Evolutionary conservation across 2,113 vertebrate genomes (phyloP).

Genomic region (Ceratotherium simum): DNA sequence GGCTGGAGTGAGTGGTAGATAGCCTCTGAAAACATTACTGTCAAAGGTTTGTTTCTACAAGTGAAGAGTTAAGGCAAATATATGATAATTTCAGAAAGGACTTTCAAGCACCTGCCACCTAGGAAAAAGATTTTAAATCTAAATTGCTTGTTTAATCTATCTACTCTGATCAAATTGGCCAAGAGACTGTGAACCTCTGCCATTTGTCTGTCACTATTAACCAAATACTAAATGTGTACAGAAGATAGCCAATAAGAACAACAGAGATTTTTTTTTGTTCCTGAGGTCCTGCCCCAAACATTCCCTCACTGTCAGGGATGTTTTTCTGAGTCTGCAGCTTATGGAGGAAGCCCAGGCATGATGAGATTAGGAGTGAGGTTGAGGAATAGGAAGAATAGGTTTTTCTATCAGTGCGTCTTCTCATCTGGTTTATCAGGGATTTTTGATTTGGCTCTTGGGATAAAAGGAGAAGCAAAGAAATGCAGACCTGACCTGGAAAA

Average conservation of each 20-base stretch:
- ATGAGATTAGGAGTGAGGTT: neutral
- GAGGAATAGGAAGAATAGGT: neutral
- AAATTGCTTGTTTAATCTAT: neutral
- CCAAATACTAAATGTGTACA: neutral
- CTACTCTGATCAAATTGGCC: neutral
- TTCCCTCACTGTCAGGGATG: fast-evolving
- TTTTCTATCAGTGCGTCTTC: neutral
- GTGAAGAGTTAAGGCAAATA: neutral
- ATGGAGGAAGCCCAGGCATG: neutral
- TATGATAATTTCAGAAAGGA: neutral
- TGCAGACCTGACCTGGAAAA: neutral
- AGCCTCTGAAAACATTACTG: neutral
- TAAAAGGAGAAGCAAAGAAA: neutral
- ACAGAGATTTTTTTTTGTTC: neutral
- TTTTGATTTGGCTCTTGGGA: neutral
- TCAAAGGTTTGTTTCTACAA: neutral
- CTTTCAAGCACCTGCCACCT: neutral
- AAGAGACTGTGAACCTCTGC: neutral
- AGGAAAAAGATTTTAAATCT: neutral
- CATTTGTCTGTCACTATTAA: neutral
- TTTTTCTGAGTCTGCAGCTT: neutral
- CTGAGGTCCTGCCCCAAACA: neutral
- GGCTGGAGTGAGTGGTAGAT: neutral
- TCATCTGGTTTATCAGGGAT: neutral
- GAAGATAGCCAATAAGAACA: neutral